Percentiles rank a stretch among this genome's conserved stretches.
Conservation (phyloP, 2,888 invertebrate genomes). For the Metacarcinus magister region DNA sequence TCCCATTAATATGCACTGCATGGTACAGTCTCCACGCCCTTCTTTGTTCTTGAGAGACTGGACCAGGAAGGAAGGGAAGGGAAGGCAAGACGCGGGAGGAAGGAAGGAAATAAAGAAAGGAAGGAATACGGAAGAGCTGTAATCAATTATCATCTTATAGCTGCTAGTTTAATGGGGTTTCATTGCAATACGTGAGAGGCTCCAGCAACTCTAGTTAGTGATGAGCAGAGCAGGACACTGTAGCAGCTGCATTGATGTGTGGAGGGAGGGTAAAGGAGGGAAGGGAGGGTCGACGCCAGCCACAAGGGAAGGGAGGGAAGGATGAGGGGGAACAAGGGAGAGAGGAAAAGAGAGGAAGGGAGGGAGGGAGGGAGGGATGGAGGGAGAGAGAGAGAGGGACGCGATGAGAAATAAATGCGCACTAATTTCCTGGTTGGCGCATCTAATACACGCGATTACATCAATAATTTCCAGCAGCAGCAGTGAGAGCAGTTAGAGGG, state of each 20-base stretch:
- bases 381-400: constrained; percentile 59
- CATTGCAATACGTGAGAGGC: not conserved
- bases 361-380: not conserved
- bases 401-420: constrained; percentile 51
- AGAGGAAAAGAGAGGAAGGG: constrained; percentile 39
- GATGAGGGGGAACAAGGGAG: constrained; percentile 12
- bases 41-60: constrained; percentile 54
- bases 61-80: not conserved
- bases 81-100: constrained; percentile 51
- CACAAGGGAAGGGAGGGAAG: constrained; percentile 56
- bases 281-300: constrained; percentile 62
- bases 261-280: constrained; percentile 56
- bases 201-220: not conserved
- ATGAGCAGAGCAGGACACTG: constrained; percentile 23
- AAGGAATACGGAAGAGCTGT: not conserved
- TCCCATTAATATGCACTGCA: constrained; percentile 58
- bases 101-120: constrained; percentile 33
- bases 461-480: not conserved
- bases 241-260: constrained; percentile 67
- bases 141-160: not conserved
- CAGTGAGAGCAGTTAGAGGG: not conserved
- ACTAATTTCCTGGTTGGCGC: constrained; percentile 37
- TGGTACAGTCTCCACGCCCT: constrained; percentile 59
- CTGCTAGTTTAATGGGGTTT: not conserved
- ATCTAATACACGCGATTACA: constrained; percentile 21